These are phyloP conservation scores for Prionailurus bengalensis DNA, from an alignment of 2,113 vertebrate species.

Conservation along the genomic window DNA sequence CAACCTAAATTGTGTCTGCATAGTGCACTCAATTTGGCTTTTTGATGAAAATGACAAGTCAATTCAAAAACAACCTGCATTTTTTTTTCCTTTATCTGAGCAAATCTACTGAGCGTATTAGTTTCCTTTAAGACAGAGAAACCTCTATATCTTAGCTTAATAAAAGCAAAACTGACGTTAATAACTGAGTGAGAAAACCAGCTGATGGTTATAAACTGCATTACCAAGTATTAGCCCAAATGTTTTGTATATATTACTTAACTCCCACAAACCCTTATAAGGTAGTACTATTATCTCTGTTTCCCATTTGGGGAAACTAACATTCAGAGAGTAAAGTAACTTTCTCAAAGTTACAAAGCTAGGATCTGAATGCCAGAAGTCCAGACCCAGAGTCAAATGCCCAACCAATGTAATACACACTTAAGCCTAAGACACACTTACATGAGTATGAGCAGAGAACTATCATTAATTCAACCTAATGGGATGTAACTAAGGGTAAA, in stretches of 20 bases:
- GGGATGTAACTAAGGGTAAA: not conserved
- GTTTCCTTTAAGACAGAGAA: conserved; percentile 22
- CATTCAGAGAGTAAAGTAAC: not conserved
- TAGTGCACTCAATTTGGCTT: not conserved
- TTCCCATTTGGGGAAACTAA: not conserved
- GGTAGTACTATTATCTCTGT: not conserved
- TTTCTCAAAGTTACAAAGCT: not conserved
- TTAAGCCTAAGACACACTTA: not conserved
- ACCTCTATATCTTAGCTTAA: not conserved
- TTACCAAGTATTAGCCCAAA: not conserved
- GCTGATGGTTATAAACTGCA: not conserved
- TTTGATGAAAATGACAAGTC: conserved; percentile 35
- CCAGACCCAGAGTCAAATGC: not conserved
- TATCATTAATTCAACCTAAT: not conserved
- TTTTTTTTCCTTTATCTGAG: not conserved
- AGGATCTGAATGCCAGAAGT: not conserved
- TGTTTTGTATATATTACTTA: not conserved
- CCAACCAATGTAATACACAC: not conserved
- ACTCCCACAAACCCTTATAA: not conserved
- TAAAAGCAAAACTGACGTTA: conserved; percentile 44
- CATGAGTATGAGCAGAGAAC: not conserved
- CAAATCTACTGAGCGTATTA: not conserved
- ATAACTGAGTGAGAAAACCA: not conserved
- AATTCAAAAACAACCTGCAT: conserved; percentile 1
- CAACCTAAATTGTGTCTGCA: not conserved